Evolutionary conservation across 30 jellyfish, hydroid and myxozoan species (phyloP).

Genomic region (Chironex yamaguchii): DNA sequence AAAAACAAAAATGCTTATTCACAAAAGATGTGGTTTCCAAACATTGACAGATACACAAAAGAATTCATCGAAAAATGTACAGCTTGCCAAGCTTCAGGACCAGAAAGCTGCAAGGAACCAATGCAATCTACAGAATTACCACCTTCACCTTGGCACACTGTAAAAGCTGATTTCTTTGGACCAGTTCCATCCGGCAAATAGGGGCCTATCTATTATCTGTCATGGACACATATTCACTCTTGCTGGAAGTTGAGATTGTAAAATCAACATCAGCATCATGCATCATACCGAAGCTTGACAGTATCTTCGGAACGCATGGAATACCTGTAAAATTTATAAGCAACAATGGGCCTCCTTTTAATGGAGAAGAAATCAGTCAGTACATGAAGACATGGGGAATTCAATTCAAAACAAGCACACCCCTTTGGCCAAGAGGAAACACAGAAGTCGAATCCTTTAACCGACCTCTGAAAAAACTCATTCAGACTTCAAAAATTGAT

Average conservation of each 20-base stretch:
- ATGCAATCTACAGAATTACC: conserved; percentile 39
- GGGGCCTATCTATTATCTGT: conserved; percentile 27
- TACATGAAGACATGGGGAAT: conserved; percentile 52
- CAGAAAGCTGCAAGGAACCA: conserved; percentile 32
- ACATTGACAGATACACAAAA: neutral
- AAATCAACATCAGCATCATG: conserved; percentile 51
- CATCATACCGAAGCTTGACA: conserved; percentile 44
- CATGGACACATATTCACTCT: conserved; percentile 34
- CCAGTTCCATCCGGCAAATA: conserved; percentile 61
- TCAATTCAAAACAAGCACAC: conserved; percentile 49
- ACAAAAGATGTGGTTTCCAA: neutral
- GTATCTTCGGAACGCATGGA: conserved; percentile 51
- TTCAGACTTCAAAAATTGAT: neutral
- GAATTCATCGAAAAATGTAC: neutral
- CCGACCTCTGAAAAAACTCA: conserved; percentile 8
- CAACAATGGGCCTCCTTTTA: conserved; percentile 53
- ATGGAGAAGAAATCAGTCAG: conserved; percentile 21
- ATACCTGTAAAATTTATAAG: conserved; percentile 38
- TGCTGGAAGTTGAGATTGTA: conserved; percentile 42
- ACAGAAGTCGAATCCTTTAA: conserved; percentile 6
- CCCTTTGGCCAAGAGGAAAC: conserved; percentile 12
- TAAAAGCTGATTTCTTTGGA: conserved; percentile 33
- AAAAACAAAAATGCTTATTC: neutral
- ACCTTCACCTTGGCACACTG: conserved; percentile 52
- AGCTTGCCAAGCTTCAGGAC: conserved; percentile 32